Conservation (phyloP, 2,113 vertebrate species). For the Acanthisitta chloris region DNA sequence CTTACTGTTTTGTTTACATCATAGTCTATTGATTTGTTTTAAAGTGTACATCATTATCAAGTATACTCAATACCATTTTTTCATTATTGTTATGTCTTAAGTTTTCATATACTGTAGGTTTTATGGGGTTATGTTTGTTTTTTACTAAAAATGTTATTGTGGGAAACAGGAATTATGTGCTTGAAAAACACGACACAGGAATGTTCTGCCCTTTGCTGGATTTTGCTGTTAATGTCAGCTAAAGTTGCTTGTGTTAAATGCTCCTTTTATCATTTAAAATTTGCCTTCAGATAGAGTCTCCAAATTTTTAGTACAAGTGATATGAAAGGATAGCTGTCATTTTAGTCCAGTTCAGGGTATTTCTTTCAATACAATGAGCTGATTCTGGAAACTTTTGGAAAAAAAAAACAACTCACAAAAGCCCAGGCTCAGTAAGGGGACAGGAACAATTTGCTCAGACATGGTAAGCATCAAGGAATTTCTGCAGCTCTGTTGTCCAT, state of each 20-base stretch:
- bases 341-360: constrained; percentile 24
- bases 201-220: constrained; percentile 63
- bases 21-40: constrained; percentile 83
- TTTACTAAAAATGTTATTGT: constrained; percentile 73
- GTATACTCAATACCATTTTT: constrained; percentile 71
- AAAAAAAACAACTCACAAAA: background rate
- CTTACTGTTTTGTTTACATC: constrained; percentile 84
- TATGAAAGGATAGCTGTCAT: constrained; percentile 11
- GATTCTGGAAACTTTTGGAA: constrained; percentile 43
- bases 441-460: constrained; percentile 3
- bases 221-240: constrained; percentile 56
- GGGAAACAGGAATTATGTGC: constrained; percentile 74
- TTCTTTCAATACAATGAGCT: constrained; percentile 46
- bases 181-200: constrained; percentile 68
- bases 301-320: constrained; percentile 28
- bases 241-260: constrained; percentile 49
- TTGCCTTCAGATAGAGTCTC: constrained; percentile 45
- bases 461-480: background rate
- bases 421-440: background rate
- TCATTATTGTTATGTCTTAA: constrained; percentile 73
- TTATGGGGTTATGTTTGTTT: constrained; percentile 58
- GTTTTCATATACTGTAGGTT: constrained; percentile 69
- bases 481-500: constrained; percentile 53
- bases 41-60: constrained; percentile 74
- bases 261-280: constrained; percentile 39